A percentile compares a stretch with the other conserved stretches of the same genome.
phyloP scores from a whole-genome alignment of 2,113 vertebrate genomes.

The Microcebus tavaratra region DNA sequence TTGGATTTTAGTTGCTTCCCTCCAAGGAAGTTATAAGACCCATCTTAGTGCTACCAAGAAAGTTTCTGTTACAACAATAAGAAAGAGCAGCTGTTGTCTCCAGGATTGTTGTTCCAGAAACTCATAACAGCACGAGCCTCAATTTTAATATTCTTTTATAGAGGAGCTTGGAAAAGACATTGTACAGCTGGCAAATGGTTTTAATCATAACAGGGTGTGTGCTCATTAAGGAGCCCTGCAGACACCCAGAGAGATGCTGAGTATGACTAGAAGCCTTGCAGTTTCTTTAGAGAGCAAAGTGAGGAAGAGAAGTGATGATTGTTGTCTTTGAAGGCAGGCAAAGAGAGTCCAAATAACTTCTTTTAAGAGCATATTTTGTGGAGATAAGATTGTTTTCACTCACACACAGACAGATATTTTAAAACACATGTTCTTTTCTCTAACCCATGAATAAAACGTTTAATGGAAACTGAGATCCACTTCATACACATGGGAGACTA shows the following conservation, averaged over 20 bases:
- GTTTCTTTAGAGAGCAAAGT: slow-evolving; percentile 24
- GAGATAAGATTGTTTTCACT: slow-evolving; percentile 5
- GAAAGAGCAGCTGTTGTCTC: slow-evolving; percentile 67
- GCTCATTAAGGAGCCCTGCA: slow-evolving; percentile 22
- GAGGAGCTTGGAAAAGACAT: slow-evolving; percentile 29
- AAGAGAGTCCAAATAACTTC: neutral
- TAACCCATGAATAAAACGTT: neutral
- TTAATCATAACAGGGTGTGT: slow-evolving; percentile 50
- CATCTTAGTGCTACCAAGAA: slow-evolving; percentile 31
- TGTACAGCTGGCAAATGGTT: slow-evolving; percentile 69
- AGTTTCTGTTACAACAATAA: slow-evolving; percentile 53
- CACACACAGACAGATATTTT: neutral
- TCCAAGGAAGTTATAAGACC: neutral
- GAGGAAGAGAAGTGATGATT: neutral
- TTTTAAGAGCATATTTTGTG: slow-evolving; percentile 1
- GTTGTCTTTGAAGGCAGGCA: neutral
- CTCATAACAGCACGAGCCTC: slow-evolving; percentile 49
- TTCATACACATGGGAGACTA: neutral
- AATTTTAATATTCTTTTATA: slow-evolving; percentile 75
- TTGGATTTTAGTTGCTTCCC: slow-evolving; percentile 32
- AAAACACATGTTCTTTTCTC: neutral
- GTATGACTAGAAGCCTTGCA: neutral
- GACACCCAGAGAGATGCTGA: neutral
- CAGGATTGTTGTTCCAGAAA: slow-evolving; percentile 65
- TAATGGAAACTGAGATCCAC: neutral